phyloP scores from a whole-genome alignment of 2,888 invertebrate species.

The Chironomus tentans region DNA sequence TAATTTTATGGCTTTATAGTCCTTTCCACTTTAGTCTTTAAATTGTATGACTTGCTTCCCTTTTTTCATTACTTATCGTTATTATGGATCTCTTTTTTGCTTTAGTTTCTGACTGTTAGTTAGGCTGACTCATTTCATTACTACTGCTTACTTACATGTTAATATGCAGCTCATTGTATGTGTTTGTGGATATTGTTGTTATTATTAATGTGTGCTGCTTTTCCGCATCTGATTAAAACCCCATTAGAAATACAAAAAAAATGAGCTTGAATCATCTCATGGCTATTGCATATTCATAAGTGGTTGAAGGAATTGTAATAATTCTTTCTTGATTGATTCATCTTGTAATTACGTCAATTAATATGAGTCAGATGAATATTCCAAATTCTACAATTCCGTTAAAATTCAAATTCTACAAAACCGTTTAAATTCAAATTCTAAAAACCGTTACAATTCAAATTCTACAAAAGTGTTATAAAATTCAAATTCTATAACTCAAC shows the following conservation, averaged over 20 bases:
- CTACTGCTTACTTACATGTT: not conserved
- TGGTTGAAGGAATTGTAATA: too few relatives aligned
- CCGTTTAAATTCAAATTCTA: too few relatives aligned
- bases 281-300: too few relatives aligned
- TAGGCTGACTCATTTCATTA: not conserved
- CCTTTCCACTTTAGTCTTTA: not conserved
- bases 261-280: too few relatives aligned
- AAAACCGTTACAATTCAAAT: too few relatives aligned
- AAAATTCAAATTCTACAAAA: too few relatives aligned
- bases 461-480: too few relatives aligned
- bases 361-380: too few relatives aligned
- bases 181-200: not conserved
- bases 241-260: constrained; percentile 5
- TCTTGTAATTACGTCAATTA: too few relatives aligned
- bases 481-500: too few relatives aligned
- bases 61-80: not conserved
- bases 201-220: not conserved
- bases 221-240: constrained; percentile 25
- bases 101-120: not conserved
- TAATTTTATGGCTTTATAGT: constrained; percentile 24
- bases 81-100: not conserved
- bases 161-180: not conserved
- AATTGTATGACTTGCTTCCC: not conserved
- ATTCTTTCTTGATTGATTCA: too few relatives aligned
- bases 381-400: too few relatives aligned